Evolutionary conservation across 2,888 invertebrate genomes (phyloP).

Genomic region (Temnothorax unifasciatus): DNA sequence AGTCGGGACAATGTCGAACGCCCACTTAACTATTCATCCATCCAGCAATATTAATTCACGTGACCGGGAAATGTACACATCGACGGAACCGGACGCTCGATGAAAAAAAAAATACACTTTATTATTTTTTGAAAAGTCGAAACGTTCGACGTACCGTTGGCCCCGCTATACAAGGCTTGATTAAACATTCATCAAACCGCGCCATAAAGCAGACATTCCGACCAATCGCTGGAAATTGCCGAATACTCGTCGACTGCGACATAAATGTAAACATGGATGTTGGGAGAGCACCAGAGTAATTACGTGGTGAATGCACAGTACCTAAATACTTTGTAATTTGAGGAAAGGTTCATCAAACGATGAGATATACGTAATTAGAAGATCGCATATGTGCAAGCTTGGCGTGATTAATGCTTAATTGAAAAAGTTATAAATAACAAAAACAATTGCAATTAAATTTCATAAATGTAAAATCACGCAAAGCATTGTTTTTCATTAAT

Average conservation of each 20-base stretch:
- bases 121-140: constrained; percentile 57
- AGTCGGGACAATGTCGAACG: constrained; percentile 23
- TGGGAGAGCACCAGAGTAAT: constrained; percentile 29
- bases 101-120: constrained; percentile 31
- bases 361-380: constrained; percentile 24
- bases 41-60: constrained; percentile 56
- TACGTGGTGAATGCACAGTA: constrained; percentile 32
- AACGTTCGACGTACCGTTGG: constrained; percentile 6
- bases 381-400: not conserved
- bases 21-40: constrained; percentile 65
- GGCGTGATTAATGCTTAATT: not conserved
- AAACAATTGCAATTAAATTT: constrained; percentile 21
- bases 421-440: constrained; percentile 16
- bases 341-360: not conserved
- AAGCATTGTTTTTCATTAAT: not conserved
- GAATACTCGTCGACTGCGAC: constrained; percentile 32
- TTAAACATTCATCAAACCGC: constrained; percentile 68
- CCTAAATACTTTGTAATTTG: constrained; percentile 38
- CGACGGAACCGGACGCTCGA: not conserved
- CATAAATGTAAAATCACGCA: not conserved
- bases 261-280: constrained; percentile 45
- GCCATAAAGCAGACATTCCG: constrained; percentile 42
- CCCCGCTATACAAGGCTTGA: constrained; percentile 59
- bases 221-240: constrained; percentile 47
- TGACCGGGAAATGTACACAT: constrained; percentile 38